Evolutionary conservation across 2,113 vertebrate genomes (phyloP).

Genomic region (Origma solitaria): DNA sequence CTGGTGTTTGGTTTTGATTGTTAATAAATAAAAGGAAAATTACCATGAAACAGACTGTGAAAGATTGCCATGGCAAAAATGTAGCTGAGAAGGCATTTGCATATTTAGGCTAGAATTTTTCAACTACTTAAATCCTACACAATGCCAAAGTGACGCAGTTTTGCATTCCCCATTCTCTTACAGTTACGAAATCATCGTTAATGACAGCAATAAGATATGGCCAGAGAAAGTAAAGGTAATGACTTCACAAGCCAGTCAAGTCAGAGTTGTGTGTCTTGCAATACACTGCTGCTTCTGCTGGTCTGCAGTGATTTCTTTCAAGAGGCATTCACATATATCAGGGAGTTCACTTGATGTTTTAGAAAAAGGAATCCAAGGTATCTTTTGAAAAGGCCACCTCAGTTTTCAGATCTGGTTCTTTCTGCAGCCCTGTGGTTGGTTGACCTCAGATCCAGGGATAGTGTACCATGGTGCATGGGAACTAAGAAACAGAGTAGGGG

Average conservation of each 20-base stretch:
- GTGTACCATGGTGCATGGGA: background rate
- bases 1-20: background rate
- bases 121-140: background rate
- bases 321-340: rapidly evolving
- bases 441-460: background rate
- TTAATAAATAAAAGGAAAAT: background rate
- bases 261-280: background rate
- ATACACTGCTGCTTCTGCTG: background rate
- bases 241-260: background rate
- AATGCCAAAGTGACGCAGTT: background rate
- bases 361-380: background rate
- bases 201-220: background rate
- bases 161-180: background rate
- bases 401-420: background rate
- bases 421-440: background rate
- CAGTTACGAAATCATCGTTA: background rate
- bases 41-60: background rate
- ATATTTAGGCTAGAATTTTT: background rate
- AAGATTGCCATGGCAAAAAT: background rate
- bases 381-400: background rate
- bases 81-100: background rate
- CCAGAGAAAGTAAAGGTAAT: background rate
- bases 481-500: background rate
- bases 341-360: background rate
- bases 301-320: background rate